These are phyloP conservation scores for Bombus sylvicola DNA, from an alignment of 1,140 invertebrate species.

Conservation along the genomic window DNA sequence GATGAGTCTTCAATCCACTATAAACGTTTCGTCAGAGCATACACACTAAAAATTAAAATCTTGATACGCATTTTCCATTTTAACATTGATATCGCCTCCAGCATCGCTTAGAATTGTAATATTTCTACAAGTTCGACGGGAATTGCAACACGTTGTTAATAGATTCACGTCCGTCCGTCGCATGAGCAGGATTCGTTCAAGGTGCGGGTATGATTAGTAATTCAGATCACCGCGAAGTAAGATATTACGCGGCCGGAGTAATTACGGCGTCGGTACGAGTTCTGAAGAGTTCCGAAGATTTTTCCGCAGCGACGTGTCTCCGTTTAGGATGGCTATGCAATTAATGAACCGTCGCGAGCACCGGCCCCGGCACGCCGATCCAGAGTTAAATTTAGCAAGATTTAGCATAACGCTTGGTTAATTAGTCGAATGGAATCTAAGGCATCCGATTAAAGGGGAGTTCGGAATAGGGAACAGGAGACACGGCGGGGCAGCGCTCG, in stretches of 20 bases:
- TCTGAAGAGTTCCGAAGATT: conserved; percentile 49
- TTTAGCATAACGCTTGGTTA: conserved; percentile 79
- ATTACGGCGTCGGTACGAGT: conserved; percentile 57
- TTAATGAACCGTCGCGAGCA: conserved; percentile 27
- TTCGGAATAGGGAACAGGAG: conserved; percentile 41
- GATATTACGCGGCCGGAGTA: conserved; percentile 65
- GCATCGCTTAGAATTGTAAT: background rate
- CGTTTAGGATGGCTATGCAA: conserved; percentile 50
- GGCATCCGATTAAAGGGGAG: conserved; percentile 64
- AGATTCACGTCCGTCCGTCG: conserved; percentile 22
- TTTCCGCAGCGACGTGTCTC: conserved; percentile 31
- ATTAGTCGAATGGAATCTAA: conserved; percentile 79
- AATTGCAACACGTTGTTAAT: background rate
- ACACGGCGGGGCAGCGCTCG: background rate
- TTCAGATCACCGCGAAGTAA: conserved; percentile 69
- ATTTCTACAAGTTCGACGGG: too few species aligned
- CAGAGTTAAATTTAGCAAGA: conserved; percentile 72
- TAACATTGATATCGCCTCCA: too few species aligned
- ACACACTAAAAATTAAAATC: background rate
- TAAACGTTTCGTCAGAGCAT: background rate
- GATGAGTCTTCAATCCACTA: background rate
- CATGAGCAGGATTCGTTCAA: background rate
- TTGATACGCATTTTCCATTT: background rate
- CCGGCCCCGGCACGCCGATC: background rate
- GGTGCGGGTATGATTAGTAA: conserved; percentile 58